Evolutionary conservation across 2,888 invertebrate genomes (phyloP).

Genomic region (Apamea sordens): DNA sequence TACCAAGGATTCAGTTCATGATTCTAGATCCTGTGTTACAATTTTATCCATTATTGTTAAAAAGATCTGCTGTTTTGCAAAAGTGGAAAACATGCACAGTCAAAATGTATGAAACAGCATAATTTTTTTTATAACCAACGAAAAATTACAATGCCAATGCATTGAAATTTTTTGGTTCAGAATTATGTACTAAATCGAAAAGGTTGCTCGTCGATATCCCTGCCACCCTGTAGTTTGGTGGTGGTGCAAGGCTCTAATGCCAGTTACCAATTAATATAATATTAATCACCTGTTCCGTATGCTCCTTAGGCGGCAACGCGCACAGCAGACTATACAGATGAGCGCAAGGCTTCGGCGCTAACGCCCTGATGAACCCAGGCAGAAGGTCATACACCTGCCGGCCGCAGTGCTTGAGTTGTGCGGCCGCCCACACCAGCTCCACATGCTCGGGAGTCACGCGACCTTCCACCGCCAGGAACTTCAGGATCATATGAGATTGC

Average conservation of each 20-base stretch:
- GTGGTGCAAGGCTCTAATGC: neutral
- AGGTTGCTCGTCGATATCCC: neutral
- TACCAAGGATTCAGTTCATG: no score
- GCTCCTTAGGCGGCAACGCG: slow-evolving; percentile 96
- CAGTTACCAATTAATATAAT: neutral
- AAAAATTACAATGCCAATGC: no score
- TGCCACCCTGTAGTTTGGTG: neutral
- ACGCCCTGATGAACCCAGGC: slow-evolving; percentile 96
- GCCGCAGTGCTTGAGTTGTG: slow-evolving; percentile 98
- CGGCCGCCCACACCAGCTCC: slow-evolving; percentile 98
- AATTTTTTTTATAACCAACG: no score
- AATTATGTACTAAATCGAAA: neutral
- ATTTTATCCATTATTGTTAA: no score
- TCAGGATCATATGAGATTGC: slow-evolving; percentile 97
- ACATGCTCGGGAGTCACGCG: slow-evolving; percentile 97
- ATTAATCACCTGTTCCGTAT: slow-evolving; percentile 94
- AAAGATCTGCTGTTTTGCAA: no score
- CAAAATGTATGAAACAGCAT: no score
- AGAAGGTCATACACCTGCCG: slow-evolving; percentile 97
- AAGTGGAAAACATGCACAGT: no score
- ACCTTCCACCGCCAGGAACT: slow-evolving; percentile 97
- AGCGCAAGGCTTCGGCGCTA: slow-evolving; percentile 96
- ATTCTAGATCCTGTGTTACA: no score
- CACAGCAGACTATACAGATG: slow-evolving; percentile 97
- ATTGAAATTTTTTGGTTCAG: no score